Conservation (phyloP, 2,888 invertebrate genomes). For the Hedychridium roseum region DNA sequence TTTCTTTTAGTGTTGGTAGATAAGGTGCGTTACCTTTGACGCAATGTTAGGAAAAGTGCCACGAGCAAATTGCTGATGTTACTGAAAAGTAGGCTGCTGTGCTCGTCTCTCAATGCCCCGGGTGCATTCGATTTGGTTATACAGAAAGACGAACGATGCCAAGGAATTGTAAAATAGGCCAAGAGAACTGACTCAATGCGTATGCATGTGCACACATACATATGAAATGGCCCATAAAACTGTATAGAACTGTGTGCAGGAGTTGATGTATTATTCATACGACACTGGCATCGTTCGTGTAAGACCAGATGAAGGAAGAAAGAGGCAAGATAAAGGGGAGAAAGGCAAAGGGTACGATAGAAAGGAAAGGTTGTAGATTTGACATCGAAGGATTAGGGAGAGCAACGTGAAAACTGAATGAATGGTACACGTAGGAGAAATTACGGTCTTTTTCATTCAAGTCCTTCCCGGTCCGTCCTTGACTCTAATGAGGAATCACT, state of each 20-base stretch:
- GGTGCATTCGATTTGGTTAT: slow-evolving; percentile 20
- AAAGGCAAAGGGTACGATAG: neutral
- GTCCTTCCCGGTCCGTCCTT: neutral
- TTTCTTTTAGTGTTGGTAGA: neutral
- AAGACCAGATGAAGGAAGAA: slow-evolving; percentile 1
- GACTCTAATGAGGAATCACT: slow-evolving; percentile 12
- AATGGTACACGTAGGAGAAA: slow-evolving; percentile 1
- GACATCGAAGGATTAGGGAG: no score
- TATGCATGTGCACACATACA: no score
- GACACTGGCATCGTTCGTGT: slow-evolving; percentile 18
- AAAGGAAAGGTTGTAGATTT: neutral
- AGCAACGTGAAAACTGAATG: no score
- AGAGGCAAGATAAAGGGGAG: neutral
- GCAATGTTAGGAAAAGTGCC: slow-evolving; percentile 19
- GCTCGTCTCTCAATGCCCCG: slow-evolving; percentile 5
- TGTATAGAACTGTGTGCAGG: slow-evolving; percentile 21
- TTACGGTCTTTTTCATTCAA: slow-evolving; percentile 6
- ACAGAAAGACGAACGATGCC: slow-evolving; percentile 3
- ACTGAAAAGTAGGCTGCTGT: neutral
- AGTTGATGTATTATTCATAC: slow-evolving; percentile 34
- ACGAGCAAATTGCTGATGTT: slow-evolving; percentile 1
- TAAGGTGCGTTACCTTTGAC: slow-evolving; percentile 4
- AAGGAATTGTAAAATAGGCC: slow-evolving; percentile 35
- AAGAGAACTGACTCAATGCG: slow-evolving; percentile 28
- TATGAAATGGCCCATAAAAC: slow-evolving; percentile 5